Conservation (phyloP, 2,113 vertebrate genomes). For the Pantherophis guttatus region DNA sequence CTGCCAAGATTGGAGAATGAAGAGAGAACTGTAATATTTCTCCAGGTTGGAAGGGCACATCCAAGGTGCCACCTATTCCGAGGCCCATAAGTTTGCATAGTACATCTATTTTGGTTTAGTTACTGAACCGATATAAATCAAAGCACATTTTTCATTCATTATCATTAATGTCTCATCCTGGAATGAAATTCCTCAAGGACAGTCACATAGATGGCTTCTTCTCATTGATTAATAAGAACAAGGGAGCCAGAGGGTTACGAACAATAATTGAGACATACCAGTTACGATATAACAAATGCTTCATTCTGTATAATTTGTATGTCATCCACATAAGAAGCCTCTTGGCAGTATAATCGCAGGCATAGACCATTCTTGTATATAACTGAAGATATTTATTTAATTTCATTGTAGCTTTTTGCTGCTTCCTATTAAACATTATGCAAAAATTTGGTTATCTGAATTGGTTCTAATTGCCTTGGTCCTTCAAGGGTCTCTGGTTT, state of each 20-base stretch:
- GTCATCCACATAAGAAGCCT: background rate
- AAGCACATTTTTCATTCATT: constrained; percentile 42
- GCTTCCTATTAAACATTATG: background rate
- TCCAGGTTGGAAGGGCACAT: background rate
- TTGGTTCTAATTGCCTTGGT: background rate
- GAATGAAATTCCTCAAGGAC: constrained; percentile 5
- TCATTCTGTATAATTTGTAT: constrained; percentile 4
- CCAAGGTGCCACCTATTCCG: background rate
- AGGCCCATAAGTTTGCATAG: background rate
- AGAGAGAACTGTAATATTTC: background rate
- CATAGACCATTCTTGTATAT: background rate
- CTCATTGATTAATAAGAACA: constrained; percentile 17
- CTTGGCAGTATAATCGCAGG: background rate
- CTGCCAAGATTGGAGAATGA: background rate
- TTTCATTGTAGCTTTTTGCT: background rate
- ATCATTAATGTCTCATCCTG: constrained; percentile 30
- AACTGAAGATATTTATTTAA: background rate
- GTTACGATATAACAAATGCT: background rate
- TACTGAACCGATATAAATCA: constrained; percentile 32
- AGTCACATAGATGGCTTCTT: background rate
- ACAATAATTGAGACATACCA: constrained; percentile 12
- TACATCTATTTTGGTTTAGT: constrained; percentile 49
- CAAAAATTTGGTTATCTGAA: background rate
- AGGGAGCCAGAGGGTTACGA: constrained; percentile 15
- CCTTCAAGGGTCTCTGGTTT: background rate